Conservation (phyloP, 2,888 invertebrate species). For the Phragmatobia fuliginosa region DNA sequence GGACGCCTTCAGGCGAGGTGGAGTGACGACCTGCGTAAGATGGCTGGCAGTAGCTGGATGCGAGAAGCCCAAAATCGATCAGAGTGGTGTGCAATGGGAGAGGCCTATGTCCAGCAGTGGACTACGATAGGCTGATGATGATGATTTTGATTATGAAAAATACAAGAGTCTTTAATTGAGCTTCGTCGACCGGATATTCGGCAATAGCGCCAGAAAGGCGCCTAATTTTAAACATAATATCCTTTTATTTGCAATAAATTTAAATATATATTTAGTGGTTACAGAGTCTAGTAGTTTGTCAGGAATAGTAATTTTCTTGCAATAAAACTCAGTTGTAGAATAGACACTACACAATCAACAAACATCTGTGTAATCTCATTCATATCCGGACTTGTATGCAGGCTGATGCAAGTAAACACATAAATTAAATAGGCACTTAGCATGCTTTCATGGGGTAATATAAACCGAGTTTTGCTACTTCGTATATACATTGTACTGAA, state of each 20-base stretch:
- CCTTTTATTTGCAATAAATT: not conserved
- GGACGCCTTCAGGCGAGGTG: too few species aligned
- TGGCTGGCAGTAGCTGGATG: too few species aligned
- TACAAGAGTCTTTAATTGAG: too few species aligned
- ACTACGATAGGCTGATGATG: too few species aligned
- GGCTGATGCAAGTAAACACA: slow-evolving; percentile 4
- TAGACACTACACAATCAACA: not conserved
- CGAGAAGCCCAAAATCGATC: too few species aligned
- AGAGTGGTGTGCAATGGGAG: too few species aligned
- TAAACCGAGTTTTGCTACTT: slow-evolving; percentile 9
- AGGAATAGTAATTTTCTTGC: not conserved
- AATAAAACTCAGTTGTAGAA: not conserved
- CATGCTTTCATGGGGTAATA: slow-evolving; percentile 5
- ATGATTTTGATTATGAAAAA: too few species aligned
- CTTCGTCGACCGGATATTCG: not conserved
- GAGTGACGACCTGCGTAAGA: too few species aligned
- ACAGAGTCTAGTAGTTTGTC: not conserved
- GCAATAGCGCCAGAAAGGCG: not conserved
- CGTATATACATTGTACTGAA: slow-evolving; percentile 11
- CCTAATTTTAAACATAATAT: too few species aligned
- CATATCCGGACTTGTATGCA: slow-evolving; percentile 1
- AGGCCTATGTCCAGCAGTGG: too few species aligned
- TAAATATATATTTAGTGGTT: not conserved
- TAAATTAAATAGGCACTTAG: slow-evolving; percentile 14
- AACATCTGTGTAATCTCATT: not conserved